Percentiles rank a stretch among this genome's conserved stretches.
These are phyloP conservation scores for Piezodorus guildinii DNA, from an alignment of 1,140 invertebrate genomes.

Conservation along the genomic window DNA sequence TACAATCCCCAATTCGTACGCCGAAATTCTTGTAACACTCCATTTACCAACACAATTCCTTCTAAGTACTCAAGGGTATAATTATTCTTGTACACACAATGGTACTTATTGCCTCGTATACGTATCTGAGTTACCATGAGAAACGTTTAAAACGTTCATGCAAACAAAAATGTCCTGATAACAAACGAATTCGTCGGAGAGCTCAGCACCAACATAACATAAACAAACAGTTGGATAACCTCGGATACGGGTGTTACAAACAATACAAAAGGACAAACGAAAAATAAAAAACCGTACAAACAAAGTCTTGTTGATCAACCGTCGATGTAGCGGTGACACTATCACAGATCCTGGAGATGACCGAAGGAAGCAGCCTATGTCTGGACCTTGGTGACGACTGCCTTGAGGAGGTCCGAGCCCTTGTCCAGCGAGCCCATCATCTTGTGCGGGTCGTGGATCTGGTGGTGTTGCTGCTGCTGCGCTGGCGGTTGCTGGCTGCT, in stretches of 20 bases:
- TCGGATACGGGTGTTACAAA: slow-evolving; percentile 4
- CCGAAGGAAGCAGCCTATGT: slow-evolving; percentile 24
- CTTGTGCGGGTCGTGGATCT: slow-evolving; percentile 30
- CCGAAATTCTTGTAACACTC: neutral
- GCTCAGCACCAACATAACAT: too few relatives aligned
- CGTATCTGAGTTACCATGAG: slow-evolving; percentile 21
- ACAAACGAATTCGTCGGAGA: neutral
- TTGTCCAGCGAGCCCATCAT: slow-evolving; percentile 29
- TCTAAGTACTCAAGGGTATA: neutral
- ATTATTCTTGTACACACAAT: neutral
- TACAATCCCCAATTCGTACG: neutral
- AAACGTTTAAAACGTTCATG: slow-evolving; percentile 17
- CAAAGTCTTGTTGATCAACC: slow-evolving; percentile 12
- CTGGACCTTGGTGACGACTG: slow-evolving; percentile 29
- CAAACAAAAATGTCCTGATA: neutral
- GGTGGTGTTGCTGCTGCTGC: slow-evolving; percentile 42
- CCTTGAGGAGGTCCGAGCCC: slow-evolving; percentile 29
- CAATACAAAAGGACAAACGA: too few relatives aligned
- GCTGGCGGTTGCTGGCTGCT: slow-evolving; percentile 43
- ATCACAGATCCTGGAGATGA: slow-evolving; percentile 3
- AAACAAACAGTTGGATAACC: neutral
- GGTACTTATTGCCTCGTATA: slow-evolving; percentile 25
- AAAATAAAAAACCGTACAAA: slow-evolving; percentile 1
- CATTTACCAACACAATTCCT: slow-evolving; percentile 1
- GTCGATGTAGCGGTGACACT: slow-evolving; percentile 7